Evolutionary conservation across 2,797 vertebrate species (phyloP), one percentile per base, ranked within the genome.

Genomic region (Zalophus californianus): DNA sequence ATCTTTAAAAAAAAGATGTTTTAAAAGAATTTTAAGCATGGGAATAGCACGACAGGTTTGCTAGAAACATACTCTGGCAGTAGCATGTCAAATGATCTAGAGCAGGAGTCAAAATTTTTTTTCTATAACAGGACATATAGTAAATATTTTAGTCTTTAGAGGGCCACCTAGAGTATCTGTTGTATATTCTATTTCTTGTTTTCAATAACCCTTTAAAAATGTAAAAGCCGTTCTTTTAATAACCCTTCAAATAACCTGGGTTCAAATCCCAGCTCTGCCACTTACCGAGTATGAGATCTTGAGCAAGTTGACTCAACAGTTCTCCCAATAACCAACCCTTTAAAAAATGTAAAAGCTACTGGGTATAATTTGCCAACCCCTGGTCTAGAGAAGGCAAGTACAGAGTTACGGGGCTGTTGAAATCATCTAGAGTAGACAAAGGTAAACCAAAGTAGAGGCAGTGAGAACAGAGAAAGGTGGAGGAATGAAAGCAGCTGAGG

Each of bases 311-410:
- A 89, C 64, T 52, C 77, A 94, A 73, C 8, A 27, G 60, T 9
- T 89, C 78, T 72, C 88, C 79, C 77, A 96, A 62, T 78, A 77
- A 91, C 3, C 0, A 87, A 80, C 14, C 8, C 50, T 78, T 92
- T 92, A 90, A 96, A 89, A 95, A 56, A 82, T 62, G 4, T 89
- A 90, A 94, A 93, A 84, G 56, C 35, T 35, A 91, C 35, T 54
- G 15, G 52, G 64, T 52, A 7, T 52, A 58, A 91, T 91, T 77
- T 77, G 16, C 58, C 50, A 87, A 16, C 4, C 14, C 25, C 41
- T 48, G 14, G 3, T 80, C 50, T 91, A 44, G 44, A 87, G 62
- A 92, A 60, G n/a, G 72, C 44, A 77, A 66, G 62, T 13, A 38
- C 0, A 86, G 80, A 86, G 25, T 48, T 14, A 38, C n/a, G 85